These are phyloP conservation scores for Enteromius unitaeniatus DNA, from an alignment of 2,797 vertebrate species.

Conservation along the genomic window DNA sequence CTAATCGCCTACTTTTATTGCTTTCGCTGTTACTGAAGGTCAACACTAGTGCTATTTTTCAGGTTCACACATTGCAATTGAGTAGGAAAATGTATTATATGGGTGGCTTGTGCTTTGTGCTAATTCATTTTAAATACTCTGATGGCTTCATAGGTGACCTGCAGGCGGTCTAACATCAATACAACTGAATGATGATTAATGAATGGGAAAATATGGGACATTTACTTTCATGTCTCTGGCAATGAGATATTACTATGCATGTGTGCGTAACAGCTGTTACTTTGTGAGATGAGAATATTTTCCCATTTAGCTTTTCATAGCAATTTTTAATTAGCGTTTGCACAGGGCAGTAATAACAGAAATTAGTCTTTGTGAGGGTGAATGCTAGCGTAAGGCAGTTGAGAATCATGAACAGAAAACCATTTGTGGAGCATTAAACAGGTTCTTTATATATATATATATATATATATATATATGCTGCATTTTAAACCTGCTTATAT, in stretches of 20 bases:
- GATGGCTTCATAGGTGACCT: slow-evolving; percentile 19
- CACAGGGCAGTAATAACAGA: not conserved
- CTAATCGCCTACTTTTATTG: not conserved
- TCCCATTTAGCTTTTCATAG: slow-evolving; percentile 13
- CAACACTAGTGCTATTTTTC: not conserved
- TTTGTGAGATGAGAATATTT: slow-evolving; percentile 23
- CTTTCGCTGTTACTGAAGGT: not conserved
- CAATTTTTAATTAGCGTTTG: slow-evolving; percentile 31
- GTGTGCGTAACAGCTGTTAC: slow-evolving; percentile 14
- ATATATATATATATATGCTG: too few relatives aligned
- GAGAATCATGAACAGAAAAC: not conserved
- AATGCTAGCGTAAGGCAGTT: not conserved
- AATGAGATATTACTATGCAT: slow-evolving; percentile 17
- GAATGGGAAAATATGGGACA: slow-evolving; percentile 60
- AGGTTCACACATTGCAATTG: not conserved
- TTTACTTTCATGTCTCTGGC: slow-evolving; percentile 18
- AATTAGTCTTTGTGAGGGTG: not conserved
- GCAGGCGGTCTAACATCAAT: slow-evolving; percentile 58
- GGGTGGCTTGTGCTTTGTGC: not conserved
- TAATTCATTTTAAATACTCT: not conserved
- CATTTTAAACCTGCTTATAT: not conserved
- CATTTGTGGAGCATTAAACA: not conserved
- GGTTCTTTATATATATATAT: not conserved
- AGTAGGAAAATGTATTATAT: not conserved
- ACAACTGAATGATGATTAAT: slow-evolving; percentile 65